phyloP scores from a whole-genome alignment of 2,797 vertebrate species.

The Gambusia yucatana region DNA sequence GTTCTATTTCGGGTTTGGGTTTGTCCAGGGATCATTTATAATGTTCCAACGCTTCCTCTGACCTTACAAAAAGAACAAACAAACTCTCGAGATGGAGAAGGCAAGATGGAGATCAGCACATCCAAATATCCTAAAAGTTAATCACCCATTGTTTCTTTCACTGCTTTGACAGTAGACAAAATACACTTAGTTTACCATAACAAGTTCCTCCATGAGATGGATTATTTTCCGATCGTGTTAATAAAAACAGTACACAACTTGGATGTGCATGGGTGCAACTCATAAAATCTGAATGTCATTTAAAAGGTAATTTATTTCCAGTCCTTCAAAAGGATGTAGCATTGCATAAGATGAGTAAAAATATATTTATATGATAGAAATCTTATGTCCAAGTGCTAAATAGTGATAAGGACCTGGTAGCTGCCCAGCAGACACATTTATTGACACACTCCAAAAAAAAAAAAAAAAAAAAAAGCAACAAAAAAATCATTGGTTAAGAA shows the following conservation, averaged over 20 bases:
- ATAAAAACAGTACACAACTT: constrained; percentile 62
- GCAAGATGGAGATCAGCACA: constrained; percentile 7
- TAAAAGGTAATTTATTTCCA: not conserved
- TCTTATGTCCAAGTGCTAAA: not conserved
- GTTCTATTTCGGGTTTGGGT: constrained; percentile 55
- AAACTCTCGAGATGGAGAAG: constrained; percentile 25
- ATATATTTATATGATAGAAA: not conserved
- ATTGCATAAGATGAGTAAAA: not conserved
- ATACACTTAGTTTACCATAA: constrained; percentile 10
- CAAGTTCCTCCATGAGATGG: constrained; percentile 45
- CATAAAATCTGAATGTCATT: not conserved
- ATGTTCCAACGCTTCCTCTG: constrained; percentile 48
- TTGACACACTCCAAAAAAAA: not conserved
- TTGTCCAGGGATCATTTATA: constrained; percentile 50
- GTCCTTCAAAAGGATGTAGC: not conserved
- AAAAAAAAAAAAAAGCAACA: not conserved
- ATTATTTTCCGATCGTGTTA: constrained; percentile 70
- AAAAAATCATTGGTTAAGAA: not conserved
- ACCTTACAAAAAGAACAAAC: constrained; percentile 51
- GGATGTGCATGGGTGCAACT: not conserved
- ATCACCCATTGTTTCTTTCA: constrained; percentile 29
- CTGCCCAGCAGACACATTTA: not conserved
- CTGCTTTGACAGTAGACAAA: constrained; percentile 1
- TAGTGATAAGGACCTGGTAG: not conserved
- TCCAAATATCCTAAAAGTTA: constrained; percentile 38